Evolutionary conservation across 2,797 vertebrate genomes (phyloP).

Genomic region (Merluccius polli): DNA sequence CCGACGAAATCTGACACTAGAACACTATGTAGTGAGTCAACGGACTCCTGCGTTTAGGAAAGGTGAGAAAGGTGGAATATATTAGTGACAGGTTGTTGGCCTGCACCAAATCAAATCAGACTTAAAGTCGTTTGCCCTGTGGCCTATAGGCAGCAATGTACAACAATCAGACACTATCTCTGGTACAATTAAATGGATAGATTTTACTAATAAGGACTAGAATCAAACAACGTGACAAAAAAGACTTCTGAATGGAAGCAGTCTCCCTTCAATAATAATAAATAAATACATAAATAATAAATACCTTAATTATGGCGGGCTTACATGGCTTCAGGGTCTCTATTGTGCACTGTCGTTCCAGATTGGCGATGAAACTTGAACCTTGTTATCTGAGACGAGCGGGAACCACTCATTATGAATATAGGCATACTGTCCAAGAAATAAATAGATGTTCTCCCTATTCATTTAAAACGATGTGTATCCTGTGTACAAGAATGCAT

Average conservation of each 20-base stretch:
- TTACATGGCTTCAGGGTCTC: not conserved
- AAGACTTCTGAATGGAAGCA: not conserved
- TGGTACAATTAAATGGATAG: too few relatives aligned
- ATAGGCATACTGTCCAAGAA: not conserved
- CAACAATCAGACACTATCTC: too few relatives aligned
- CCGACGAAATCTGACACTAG: not conserved
- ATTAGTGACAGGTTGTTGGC: not conserved
- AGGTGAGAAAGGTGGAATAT: conserved; percentile 3
- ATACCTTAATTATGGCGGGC: not conserved
- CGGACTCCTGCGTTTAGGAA: not conserved
- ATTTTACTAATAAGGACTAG: too few relatives aligned
- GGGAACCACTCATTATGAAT: not conserved
- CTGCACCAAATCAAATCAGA: too few relatives aligned
- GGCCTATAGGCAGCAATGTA: too few relatives aligned
- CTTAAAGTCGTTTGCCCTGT: too few relatives aligned
- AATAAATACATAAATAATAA: not conserved
- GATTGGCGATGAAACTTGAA: not conserved
- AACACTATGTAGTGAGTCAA: not conserved
- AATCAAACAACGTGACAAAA: too few relatives aligned
- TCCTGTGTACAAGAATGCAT: conserved; percentile 32
- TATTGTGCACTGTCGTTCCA: not conserved
- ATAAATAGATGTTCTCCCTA: not conserved
- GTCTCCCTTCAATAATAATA: not conserved
- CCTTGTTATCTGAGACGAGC: not conserved
- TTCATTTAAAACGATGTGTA: conserved; percentile 1